Conservation (phyloP, 2,888 invertebrate species). For the Notodonta dromedarius region DNA sequence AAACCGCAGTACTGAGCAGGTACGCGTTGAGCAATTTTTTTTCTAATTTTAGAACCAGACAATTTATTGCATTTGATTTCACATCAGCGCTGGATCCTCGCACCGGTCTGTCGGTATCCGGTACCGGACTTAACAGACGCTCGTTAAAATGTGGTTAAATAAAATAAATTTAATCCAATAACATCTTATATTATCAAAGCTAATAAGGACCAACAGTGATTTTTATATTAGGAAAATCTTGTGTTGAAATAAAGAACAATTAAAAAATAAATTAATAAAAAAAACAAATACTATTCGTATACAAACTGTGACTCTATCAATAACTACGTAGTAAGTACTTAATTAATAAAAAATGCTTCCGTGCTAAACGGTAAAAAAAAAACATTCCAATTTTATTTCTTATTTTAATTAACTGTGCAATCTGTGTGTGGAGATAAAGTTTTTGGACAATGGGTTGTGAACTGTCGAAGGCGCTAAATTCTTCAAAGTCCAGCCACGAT, state of each 20-base stretch:
- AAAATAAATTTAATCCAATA: constrained; percentile 4
- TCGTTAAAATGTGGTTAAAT: constrained; percentile 13
- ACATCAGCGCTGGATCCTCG: constrained; percentile 44
- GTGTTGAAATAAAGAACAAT: neutral
- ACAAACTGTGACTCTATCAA: too few species aligned
- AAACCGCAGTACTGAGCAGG: constrained; percentile 22
- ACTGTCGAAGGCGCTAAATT: constrained; percentile 86
- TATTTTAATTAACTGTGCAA: too few species aligned
- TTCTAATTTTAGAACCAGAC: constrained; percentile 45
- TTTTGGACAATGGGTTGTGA: constrained; percentile 87
- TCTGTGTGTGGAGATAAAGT: neutral
- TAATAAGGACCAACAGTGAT: neutral
- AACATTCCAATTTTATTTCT: too few species aligned
- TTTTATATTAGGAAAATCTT: neutral
- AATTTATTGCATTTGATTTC: constrained; percentile 53
- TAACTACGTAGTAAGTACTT: too few species aligned
- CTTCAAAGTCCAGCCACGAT: constrained; percentile 72
- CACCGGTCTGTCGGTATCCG: constrained; percentile 25
- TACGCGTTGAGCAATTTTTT: constrained; percentile 35
- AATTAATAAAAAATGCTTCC: too few species aligned
- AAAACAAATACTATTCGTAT: too few species aligned
- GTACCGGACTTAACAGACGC: constrained; percentile 22
- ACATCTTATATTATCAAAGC: neutral
- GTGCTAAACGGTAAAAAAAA: too few species aligned
- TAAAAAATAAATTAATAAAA: neutral